Percentiles rank a stretch among this genome's conserved stretches.
Evolutionary conservation across 2,113 vertebrate species (phyloP).

Genomic region (Zapus hudsonius): DNA sequence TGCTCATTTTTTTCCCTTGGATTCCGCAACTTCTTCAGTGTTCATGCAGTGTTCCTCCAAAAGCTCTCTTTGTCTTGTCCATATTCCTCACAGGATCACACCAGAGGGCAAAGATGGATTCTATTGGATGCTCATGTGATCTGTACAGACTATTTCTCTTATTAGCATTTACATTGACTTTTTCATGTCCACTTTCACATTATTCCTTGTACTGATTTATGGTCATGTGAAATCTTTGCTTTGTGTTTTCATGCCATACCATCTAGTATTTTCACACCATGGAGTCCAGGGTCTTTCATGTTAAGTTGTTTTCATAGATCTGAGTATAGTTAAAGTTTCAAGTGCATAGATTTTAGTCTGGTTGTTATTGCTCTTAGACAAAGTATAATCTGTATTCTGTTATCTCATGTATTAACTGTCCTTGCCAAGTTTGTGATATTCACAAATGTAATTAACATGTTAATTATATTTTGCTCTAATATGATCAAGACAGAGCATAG

Average conservation of each 20-base stretch:
- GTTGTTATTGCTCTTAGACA: slow-evolving; percentile 25
- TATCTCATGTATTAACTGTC: not conserved
- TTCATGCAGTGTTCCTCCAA: not conserved
- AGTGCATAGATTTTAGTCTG: not conserved
- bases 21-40: not conserved
- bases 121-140: not conserved
- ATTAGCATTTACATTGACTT: not conserved
- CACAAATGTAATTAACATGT: not conserved
- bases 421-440: not conserved
- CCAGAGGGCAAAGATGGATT: not conserved
- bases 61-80: too few species aligned
- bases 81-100: not conserved
- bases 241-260: not conserved
- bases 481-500: not conserved
- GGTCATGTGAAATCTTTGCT: not conserved
- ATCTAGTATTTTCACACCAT: not conserved
- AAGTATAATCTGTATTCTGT: not conserved
- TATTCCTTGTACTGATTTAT: not conserved
- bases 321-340: slow-evolving; percentile 7
- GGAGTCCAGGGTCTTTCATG: not conserved
- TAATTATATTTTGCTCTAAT: slow-evolving; percentile 36
- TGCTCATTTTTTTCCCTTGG: not conserved
- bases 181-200: not conserved
- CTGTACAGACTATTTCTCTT: not conserved
- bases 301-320: not conserved